These are phyloP conservation scores for Anarsia innoxiella DNA, from an alignment of 2,888 invertebrate genomes.

Conservation along the genomic window DNA sequence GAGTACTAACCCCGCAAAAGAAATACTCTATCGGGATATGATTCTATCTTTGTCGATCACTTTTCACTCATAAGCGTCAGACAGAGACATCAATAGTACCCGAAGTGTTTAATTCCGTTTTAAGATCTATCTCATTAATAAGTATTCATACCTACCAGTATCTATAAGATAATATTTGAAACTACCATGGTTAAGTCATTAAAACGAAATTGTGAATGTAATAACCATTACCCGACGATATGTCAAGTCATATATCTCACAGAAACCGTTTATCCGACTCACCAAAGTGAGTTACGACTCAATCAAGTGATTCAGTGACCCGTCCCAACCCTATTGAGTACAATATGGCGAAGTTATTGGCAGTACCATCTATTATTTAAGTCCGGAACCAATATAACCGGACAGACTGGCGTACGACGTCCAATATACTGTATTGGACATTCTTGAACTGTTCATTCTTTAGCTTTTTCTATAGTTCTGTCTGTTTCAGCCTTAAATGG, in stretches of 20 bases:
- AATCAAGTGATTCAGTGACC: neutral
- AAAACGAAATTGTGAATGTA: neutral
- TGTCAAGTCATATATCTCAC: no score
- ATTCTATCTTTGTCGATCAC: no score
- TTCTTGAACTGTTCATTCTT: constrained; percentile 8
- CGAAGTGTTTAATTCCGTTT: no score
- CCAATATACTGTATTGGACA: constrained; percentile 13
- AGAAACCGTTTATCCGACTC: no score
- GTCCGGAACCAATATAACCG: constrained; percentile 29
- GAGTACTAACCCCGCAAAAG: no score
- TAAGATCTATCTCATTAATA: neutral
- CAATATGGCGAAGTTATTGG: constrained; percentile 8
- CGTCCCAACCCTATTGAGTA: neutral
- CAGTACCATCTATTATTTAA: constrained; percentile 40
- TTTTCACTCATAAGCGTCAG: no score
- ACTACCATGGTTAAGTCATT: neutral
- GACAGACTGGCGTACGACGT: constrained; percentile 9
- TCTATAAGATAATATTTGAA: neutral
- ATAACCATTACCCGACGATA: neutral
- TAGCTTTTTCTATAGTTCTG: neutral
- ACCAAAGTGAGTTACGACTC: neutral
- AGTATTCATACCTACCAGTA: neutral
- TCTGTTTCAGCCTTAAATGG: neutral
- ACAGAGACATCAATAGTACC: no score
- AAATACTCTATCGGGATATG: no score